phyloP scores from a whole-genome alignment of 1,140 invertebrate species.

The Spodoptera litura region DNA sequence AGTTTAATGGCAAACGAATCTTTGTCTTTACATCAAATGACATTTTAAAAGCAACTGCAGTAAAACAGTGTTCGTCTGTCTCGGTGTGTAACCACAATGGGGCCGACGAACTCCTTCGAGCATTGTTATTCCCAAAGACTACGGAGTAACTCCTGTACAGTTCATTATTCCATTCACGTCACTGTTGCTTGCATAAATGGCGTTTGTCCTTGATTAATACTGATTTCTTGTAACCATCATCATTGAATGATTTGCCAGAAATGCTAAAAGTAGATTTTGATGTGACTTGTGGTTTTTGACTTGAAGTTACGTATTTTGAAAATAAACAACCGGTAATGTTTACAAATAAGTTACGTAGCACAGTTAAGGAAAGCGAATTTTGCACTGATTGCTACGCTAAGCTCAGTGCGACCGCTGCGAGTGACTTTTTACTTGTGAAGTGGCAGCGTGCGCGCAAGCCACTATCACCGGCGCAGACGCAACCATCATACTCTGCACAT shows the following conservation, averaged over 20 bases:
- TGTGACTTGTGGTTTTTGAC: not conserved
- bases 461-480: slow-evolving; percentile 51
- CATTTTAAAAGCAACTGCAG: slow-evolving; percentile 57
- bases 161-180: slow-evolving; percentile 77
- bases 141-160: slow-evolving; percentile 69
- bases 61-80: slow-evolving; percentile 54
- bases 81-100: slow-evolving; percentile 65
- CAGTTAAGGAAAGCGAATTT: slow-evolving; percentile 29
- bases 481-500: slow-evolving; percentile 64
- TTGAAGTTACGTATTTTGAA: not conserved
- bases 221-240: slow-evolving; percentile 44
- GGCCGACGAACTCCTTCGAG: slow-evolving; percentile 76
- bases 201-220: slow-evolving; percentile 65
- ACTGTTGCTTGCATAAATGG: slow-evolving; percentile 69
- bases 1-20: slow-evolving; percentile 32
- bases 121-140: slow-evolving; percentile 81
- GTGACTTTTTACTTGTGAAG: slow-evolving; percentile 58
- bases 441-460: slow-evolving; percentile 41
- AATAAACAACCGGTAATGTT: slow-evolving; percentile 4
- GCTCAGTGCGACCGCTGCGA: slow-evolving; percentile 48
- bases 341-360: slow-evolving; percentile 19
- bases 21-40: slow-evolving; percentile 57
- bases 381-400: slow-evolving; percentile 26
- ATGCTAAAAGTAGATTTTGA: slow-evolving; percentile 6
- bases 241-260: slow-evolving; percentile 20